These are phyloP conservation scores for Poecilus cupreus DNA, from an alignment of 2,888 invertebrate genomes.

Conservation along the genomic window DNA sequence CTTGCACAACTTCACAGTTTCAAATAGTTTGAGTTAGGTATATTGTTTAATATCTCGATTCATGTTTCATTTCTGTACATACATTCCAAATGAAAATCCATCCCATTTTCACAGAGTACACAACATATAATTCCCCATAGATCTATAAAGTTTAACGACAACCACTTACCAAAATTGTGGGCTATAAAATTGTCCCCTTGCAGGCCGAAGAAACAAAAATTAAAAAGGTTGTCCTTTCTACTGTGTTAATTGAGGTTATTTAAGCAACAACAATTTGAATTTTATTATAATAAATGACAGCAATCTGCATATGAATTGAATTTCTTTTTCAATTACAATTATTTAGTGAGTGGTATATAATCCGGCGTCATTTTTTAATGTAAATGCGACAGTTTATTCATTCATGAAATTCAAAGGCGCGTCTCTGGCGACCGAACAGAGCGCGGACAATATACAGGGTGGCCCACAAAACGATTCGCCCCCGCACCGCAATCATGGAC, in stretches of 20 bases:
- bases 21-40: slow-evolving; percentile 13
- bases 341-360: slow-evolving; percentile 52
- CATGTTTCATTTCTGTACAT: not conserved
- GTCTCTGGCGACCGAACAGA: slow-evolving; percentile 16
- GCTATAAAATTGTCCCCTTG: not conserved
- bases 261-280: slow-evolving; percentile 29
- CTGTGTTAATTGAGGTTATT: slow-evolving; percentile 9
- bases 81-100: too few species aligned
- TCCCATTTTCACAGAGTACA: not conserved
- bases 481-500: not conserved
- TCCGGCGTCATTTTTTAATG: slow-evolving; percentile 55
- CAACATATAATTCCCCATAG: not conserved
- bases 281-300: slow-evolving; percentile 45
- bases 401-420: slow-evolving; percentile 58
- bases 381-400: slow-evolving; percentile 57
- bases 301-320: slow-evolving; percentile 58
- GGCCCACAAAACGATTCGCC: not conserved
- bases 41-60: slow-evolving; percentile 14
- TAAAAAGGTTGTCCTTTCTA: not conserved
- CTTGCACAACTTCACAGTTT: not conserved
- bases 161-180: not conserved
- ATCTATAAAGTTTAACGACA: not conserved
- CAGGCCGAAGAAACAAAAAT: too few species aligned
- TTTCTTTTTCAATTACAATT: slow-evolving; percentile 56
- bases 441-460: not conserved